These are phyloP conservation scores for Acropora yongei DNA, from an alignment of 64 coral and sea anemone species.

Conservation along the genomic window DNA sequence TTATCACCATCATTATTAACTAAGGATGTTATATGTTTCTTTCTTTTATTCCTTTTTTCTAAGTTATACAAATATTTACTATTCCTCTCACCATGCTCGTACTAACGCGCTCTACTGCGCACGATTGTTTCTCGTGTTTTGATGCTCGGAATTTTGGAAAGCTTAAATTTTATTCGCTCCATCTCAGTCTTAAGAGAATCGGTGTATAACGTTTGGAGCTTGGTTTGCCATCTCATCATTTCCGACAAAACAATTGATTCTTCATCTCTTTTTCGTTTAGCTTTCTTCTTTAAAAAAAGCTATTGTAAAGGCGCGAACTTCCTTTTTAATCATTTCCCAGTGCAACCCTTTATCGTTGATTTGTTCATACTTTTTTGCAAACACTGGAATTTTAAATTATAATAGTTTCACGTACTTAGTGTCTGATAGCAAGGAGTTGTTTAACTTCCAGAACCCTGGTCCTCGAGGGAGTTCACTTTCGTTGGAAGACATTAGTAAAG, in stretches of 20 bases:
- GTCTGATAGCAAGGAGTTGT: too few relatives aligned
- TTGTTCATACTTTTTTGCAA: too few relatives aligned
- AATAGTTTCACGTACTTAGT: neutral
- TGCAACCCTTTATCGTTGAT: too few relatives aligned
- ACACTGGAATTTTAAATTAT: neutral
- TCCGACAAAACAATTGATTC: neutral
- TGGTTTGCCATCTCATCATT: neutral
- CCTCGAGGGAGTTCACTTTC: too few relatives aligned
- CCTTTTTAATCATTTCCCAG: too few relatives aligned
- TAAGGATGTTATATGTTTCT: neutral
- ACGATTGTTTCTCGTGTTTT: neutral
- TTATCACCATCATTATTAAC: neutral
- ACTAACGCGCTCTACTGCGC: too few relatives aligned
- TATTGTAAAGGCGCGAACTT: neutral
- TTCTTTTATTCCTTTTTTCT: too few relatives aligned
- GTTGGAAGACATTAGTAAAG: too few relatives aligned
- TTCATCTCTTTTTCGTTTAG: neutral
- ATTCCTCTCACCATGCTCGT: too few relatives aligned
- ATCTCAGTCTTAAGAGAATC: neutral
- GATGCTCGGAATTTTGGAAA: neutral
- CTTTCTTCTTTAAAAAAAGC: neutral
- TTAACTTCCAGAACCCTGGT: too few relatives aligned
- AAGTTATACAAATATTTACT: too few relatives aligned
- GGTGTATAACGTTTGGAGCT: neutral
- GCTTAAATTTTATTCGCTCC: slow-evolving; percentile 12